Base-by-base conservation (phyloP, 2,113 vertebrate genomes). In the Sitta europaea region DNA sequence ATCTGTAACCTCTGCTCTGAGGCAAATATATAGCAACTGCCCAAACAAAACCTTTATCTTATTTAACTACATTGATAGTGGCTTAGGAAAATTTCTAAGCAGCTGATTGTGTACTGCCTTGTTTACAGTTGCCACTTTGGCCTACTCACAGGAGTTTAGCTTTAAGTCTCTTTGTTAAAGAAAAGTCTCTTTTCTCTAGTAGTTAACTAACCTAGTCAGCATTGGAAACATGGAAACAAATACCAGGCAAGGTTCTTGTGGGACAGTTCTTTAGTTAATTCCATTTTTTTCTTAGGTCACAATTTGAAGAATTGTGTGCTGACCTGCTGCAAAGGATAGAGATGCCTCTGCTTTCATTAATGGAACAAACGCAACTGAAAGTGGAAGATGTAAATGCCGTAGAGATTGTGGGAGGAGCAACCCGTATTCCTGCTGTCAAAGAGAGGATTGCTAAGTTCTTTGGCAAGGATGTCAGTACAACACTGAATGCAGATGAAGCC, bases 401-500 rank as follows among this genome's bases (percentile, higher is more conserved):
- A 43, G 98, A 99, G 96, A 98, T 99, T 67, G 97, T 98, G 70
- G 98, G 98, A 70, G 98, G 98, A n/a, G 97, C 98, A 35, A 98
- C 98, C 4, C 97, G 98, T 53, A 98, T 99, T 91, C 98, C 98
- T 78, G 98, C 98, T 36, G 98, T 98, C 65, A 98, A 98, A 78
- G 98, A 98, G 51, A 98, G 86, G 83, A 98, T 98, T 65, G 94
- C 97, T 51, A 98, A 97, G n/a, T 98, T 99, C 92, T 98, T 99
- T 84, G 98, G 97, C 61, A 98, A 98, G 80, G 98, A 98, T 86
- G 65, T 98, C 59, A 98, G 98, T 88, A 98, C 98, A 28, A 98
- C 98, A 1, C 95, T 99, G 51, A 98, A 98, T 66, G 98, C 98
- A 19, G 98, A 98, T 83, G 98, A 99, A 96, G 98, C 98, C 2